Base-by-base conservation (phyloP, 30 jellyfish, hydroid and myxozoan species). In the Phacellophora camtschatica region DNA sequence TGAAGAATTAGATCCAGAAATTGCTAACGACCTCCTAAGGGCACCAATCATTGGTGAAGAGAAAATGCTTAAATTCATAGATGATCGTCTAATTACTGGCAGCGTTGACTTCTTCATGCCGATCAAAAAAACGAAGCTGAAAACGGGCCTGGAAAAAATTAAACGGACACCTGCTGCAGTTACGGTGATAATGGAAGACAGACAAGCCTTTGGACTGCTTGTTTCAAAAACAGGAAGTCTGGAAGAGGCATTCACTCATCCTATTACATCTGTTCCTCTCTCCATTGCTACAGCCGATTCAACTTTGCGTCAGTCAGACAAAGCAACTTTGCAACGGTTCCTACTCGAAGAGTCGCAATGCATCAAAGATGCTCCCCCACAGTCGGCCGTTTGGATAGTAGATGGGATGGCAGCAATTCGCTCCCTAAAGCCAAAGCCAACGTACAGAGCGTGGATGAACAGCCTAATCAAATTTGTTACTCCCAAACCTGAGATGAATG, bases 41-140 rank as follows among this genome's bases (percentile, higher is more conserved):
- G 73, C 75, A 43, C 59, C 86, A 63, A 72, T 48, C 57, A 55
- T 72, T 9, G 86, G 74, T 25, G 74, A 72, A 50, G 86, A 30
- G 86, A 72, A 72, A 51, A 72, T 72, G 86, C 73, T 72, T 39
- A 29, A 32, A 27, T 72, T 72, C 86, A 72, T 72, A 30, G 86
- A 72, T 55, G 74, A 25, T 72, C 86, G 86, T 31, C 71, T 72
- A 33, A 30, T 72, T 71, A 71, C 86, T 72, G 73, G 62, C 68
- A 75, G 55, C 50, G 69, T 54, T 32, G 78, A 58, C 88, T 75
- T 74, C 62, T 74, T 74, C 78, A 28, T 0, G 34, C 87, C 66
- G 87, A 74, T 74, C 58, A 55, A 74, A 78, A 74, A 74, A 74
- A 49, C 76, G 32, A 74, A 74, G 54, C 3, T 74, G 76, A 74